Conservation (phyloP, 2,888 invertebrate genomes). For the Bimastos eiseni region DNA sequence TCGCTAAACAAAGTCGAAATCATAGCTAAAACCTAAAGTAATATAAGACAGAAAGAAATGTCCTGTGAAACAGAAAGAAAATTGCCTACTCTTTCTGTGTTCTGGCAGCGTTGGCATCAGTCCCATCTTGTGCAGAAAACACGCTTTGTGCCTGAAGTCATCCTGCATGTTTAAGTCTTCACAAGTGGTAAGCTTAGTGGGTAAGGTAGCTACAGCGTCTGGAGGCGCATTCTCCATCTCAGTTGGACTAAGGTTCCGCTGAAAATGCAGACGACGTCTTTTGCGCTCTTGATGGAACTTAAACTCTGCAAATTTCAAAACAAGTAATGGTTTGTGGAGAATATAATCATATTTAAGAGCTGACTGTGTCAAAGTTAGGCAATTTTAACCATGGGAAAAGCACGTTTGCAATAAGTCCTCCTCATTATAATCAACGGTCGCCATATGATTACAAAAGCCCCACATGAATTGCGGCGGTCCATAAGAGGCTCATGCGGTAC, state of each 20-base stretch:
- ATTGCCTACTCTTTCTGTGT: not conserved
- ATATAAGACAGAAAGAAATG: not conserved
- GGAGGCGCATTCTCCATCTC: not conserved
- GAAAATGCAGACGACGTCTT: not conserved
- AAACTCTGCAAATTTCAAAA: not conserved
- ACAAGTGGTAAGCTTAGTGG: not conserved
- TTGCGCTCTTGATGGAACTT: slow-evolving; percentile 2
- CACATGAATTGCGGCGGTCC: not conserved
- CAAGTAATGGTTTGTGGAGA: not conserved
- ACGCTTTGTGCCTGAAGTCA: not conserved
- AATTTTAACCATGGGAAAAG: not conserved
- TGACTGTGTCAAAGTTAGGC: not conserved
- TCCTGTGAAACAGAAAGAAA: not conserved
- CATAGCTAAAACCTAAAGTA: not conserved
- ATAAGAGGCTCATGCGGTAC: not conserved
- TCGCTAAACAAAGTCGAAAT: not conserved
- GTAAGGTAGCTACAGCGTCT: not conserved
- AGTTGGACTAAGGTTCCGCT: not conserved
- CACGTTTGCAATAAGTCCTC: not conserved
- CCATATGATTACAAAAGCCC: too few species aligned
- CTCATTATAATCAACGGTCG: too few species aligned
- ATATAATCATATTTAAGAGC: not conserved
- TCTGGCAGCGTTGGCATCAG: not conserved
- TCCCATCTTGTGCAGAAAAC: slow-evolving; percentile 2
- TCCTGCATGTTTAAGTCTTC: not conserved